A percentile compares a stretch with the other conserved stretches of the same genome.
phyloP scores from a whole-genome alignment of 2,113 vertebrate species.

The Melanotaenia duboulayi region DNA sequence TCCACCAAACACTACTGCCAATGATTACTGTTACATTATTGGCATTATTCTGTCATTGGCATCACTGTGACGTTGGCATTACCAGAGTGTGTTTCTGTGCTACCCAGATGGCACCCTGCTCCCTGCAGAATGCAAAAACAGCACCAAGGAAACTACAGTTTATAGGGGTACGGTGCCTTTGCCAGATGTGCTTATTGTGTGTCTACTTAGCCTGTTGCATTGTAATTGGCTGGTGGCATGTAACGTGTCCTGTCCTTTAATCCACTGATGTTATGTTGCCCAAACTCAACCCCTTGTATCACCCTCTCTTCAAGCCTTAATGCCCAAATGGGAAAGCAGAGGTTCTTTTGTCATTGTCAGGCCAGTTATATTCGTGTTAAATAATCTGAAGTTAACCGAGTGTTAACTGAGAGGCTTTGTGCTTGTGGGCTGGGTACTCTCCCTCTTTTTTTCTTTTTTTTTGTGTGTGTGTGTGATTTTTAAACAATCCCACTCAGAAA shows the following conservation, averaged over 20 bases:
- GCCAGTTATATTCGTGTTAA: constrained; percentile 53
- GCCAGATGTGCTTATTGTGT: constrained; percentile 43
- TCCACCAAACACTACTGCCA: constrained; percentile 73
- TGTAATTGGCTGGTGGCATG: constrained; percentile 35
- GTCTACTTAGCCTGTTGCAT: constrained; percentile 56
- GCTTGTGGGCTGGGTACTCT: constrained; percentile 70
- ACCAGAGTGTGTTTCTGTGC: constrained; percentile 40
- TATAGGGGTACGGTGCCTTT: constrained; percentile 45
- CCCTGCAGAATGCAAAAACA: constrained; percentile 34
- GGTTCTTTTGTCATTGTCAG: constrained; percentile 39
- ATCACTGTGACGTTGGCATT: constrained; percentile 76
- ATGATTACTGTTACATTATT: constrained; percentile 67
- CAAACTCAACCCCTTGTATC: background rate
- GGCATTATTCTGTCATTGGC: constrained; percentile 68
- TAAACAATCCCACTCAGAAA: constrained; percentile 13
- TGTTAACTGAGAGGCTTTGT: constrained; percentile 41
- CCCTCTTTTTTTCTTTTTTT: constrained; percentile 35
- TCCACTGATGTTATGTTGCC: constrained; percentile 30
- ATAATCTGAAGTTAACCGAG: constrained; percentile 30
- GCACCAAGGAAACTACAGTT: constrained; percentile 39
- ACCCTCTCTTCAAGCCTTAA: constrained; percentile 40
- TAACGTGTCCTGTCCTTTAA: constrained; percentile 36
- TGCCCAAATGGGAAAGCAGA: constrained; percentile 37
- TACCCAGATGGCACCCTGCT: constrained; percentile 33
- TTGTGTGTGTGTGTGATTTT: constrained; percentile 58